Evolutionary conservation across 2,113 vertebrate species (phyloP).

Genomic region (Chaetorhynchus papuensis): DNA sequence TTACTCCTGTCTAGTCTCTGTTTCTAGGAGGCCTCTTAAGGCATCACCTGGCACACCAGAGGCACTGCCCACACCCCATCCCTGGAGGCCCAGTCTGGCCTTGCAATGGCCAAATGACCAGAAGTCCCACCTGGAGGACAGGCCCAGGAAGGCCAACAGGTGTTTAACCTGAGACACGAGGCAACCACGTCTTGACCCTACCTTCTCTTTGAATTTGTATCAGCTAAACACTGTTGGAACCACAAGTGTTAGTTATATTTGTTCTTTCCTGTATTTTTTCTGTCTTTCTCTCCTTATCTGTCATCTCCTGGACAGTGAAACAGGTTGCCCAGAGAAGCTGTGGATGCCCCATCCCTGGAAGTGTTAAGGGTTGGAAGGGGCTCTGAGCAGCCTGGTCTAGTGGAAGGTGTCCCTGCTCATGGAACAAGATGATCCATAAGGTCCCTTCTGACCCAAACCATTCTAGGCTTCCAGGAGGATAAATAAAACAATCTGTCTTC

Average conservation of each 20-base stretch:
- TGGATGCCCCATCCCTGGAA: background rate
- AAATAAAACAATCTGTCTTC: background rate
- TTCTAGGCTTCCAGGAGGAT: background rate
- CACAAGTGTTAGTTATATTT: no score
- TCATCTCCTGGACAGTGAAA: no score
- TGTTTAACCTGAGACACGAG: background rate
- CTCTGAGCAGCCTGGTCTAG: background rate
- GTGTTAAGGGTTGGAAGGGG: no score
- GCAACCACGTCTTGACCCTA: background rate
- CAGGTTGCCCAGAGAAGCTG: background rate
- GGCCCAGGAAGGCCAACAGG: background rate
- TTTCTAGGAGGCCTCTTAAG: no score
- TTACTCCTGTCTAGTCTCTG: no score
- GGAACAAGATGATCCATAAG: background rate
- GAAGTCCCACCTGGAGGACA: no score
- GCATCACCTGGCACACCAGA: accelerated
- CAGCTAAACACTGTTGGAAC: background rate
- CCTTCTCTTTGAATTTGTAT: background rate
- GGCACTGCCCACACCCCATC: background rate
- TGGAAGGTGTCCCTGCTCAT: background rate
- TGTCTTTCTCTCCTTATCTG: background rate
- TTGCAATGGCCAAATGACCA: background rate
- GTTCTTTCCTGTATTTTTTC: background rate
- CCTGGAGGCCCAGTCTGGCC: background rate
- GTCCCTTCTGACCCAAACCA: background rate